A percentile compares a stretch with the other conserved stretches of the same genome.
Conservation (phyloP, 2,113 vertebrate genomes). For the Hemiprocne comata region DNA sequence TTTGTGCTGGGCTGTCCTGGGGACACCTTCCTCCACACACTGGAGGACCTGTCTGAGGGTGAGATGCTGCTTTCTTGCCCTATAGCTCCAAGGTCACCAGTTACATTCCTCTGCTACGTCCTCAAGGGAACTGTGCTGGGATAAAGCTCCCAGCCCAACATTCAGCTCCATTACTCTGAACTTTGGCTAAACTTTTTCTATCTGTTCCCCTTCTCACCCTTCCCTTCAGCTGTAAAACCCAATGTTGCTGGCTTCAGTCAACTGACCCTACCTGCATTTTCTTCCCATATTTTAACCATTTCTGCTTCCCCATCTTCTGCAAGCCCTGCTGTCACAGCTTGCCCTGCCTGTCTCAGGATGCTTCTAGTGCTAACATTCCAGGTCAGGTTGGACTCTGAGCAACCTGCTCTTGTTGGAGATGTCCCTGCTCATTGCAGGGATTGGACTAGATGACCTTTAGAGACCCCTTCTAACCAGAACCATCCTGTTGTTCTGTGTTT, state of each 20-base stretch:
- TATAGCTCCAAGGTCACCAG: not conserved
- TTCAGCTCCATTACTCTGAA: not conserved
- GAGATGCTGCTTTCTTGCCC: not conserved
- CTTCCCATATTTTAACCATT: not conserved
- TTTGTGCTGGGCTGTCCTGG: not conserved
- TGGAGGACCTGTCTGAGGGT: too few relatives aligned
- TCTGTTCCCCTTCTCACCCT: not conserved
- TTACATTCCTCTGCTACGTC: not conserved
- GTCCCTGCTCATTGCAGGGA: too few relatives aligned
- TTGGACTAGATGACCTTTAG: too few relatives aligned
- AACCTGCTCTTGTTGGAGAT: not conserved
- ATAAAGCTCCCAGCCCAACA: not conserved
- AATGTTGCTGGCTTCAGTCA: not conserved
- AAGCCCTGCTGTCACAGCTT: not conserved
- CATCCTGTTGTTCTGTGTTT: not conserved
- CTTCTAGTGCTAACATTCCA: not conserved
- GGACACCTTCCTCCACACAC: not conserved
- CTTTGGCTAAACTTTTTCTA: not conserved
- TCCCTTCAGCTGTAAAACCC: not conserved
- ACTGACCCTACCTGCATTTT: not conserved
- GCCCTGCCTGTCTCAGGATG: not conserved
- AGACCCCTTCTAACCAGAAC: too few relatives aligned
- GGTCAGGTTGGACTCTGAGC: too few relatives aligned
- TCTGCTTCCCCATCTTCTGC: not conserved
- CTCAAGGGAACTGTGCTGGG: too few relatives aligned